Evolutionary conservation across 2,888 invertebrate genomes (phyloP), one percentile per base, ranked within the genome.

Genomic region (Heliconius hortense): DNA sequence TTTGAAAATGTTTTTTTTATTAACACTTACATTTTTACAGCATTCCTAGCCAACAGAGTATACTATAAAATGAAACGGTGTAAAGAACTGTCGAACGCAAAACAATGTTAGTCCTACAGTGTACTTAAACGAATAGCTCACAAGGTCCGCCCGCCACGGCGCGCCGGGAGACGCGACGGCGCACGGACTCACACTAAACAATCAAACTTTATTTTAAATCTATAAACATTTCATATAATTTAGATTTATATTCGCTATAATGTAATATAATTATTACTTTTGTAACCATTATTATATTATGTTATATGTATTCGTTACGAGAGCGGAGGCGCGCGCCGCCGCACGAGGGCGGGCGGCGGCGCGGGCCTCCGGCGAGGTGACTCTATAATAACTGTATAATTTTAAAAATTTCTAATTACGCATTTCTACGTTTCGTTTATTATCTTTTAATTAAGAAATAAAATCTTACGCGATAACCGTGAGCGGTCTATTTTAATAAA

Each of bases 21-120:
- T 94, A 94, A 94, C 94, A 94, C 94, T 94, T 94, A 94, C 93
- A 94, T 93, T 93, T 94, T 94, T 94, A 94, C 94, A 94, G 94
- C 94, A 91, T 91, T 91, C 92, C 94, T 94, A 94, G 93, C 94
- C 93, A 94, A 94, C 94, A 93, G 90, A 94, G 93, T 94, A 93
- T 93, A 92, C 93, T 93, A 93, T 90, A 90, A 94, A 94, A 90
- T 90, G 87, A 93, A 92, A 90, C 83, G 88, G 94, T 94, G 94
- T 93, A 93, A 92, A 91, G 87, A 89, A 92, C 92, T 91, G 91
- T 92, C 86, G 89, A 93, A 93, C 93, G 93, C 93, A 93, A 93
- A 92, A 90, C 88, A 93, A 93, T 87, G 88, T 92, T 90, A 92
- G 89, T 90, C 86, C 93, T 93, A 93, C 93, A 87, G 92, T 93